Conservation (phyloP, 2,113 vertebrate genomes). For the Gambusia affinis region DNA sequence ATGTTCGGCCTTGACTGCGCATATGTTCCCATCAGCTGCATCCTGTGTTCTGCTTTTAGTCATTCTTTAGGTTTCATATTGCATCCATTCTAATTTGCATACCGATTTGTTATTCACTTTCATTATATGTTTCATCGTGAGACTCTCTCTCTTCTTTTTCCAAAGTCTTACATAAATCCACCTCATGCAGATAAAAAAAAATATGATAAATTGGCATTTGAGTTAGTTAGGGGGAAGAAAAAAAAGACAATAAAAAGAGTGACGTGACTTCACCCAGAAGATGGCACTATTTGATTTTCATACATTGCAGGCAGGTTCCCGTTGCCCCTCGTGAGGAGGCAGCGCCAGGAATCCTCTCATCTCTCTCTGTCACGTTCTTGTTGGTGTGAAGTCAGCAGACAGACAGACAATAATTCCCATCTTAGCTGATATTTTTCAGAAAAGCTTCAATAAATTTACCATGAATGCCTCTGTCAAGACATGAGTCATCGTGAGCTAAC, state of each 20-base stretch:
- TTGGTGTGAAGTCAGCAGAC: constrained; percentile 36
- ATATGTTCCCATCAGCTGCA: not conserved
- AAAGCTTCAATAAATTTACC: constrained; percentile 51
- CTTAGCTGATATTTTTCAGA: constrained; percentile 48
- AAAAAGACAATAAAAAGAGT: not conserved
- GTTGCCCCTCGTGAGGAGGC: constrained; percentile 14
- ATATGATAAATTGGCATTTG: not conserved
- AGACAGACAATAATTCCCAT: constrained; percentile 48
- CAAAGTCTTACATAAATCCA: not conserved
- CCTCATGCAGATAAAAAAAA: not conserved
- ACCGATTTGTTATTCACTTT: not conserved
- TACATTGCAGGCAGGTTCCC: not conserved
- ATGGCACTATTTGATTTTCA: constrained; percentile 62
- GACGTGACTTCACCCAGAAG: constrained; percentile 48
- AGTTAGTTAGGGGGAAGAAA: not conserved
- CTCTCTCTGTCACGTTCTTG: constrained; percentile 9
- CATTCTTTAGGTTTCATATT: not conserved
- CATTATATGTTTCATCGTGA: not conserved
- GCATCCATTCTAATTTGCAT: not conserved
- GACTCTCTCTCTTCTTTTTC: not conserved
- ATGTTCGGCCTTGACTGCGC: not conserved
- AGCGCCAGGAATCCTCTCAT: not conserved
- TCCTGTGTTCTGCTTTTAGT: not conserved
- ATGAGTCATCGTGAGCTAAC: constrained; percentile 64
- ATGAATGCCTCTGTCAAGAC: constrained; percentile 60